Base-by-base conservation (phyloP, 2,888 invertebrate genomes). In the Keiferia lycopersicella region DNA sequence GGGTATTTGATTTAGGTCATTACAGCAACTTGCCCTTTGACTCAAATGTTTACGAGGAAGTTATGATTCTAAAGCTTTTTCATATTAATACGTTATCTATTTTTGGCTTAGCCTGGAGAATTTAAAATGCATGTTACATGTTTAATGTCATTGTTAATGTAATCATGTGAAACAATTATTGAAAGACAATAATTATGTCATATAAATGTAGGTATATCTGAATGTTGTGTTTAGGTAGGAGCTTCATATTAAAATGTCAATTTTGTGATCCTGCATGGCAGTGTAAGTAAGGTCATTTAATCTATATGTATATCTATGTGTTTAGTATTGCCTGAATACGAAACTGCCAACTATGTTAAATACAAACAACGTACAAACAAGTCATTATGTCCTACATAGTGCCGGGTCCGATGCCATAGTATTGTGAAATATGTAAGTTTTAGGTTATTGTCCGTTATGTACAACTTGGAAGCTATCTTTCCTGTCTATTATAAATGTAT, bases 91-190 rank as follows among this genome's bases (percentile, higher is more conserved):
- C 34, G 4, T 8, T 34, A 1, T 16, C 3, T 41, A n/a, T 4
- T 45, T 16, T 11, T 45, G 45, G 45, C 45, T 45, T 45, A 45
- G 45, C n/a, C n/a, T 41, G 16, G n/a, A 51, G 18, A 22, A 20
- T 11, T 51, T 22, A 22, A 51, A 22, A 51, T 51, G 51, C 11
- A 20, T 51, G 51, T 10, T 50, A 50, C 20, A 53, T 41, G 2
- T 14, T n/a, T 64, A 58, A 39, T n/a, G 16, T 34, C 50, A 64
- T 48, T 60, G 50, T 64, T 45, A n/a, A 56, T 58, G 61, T 61
- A 34, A 39, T 63, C 22, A 56, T 57, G 58, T 63, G 53, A 51
- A n/a, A 53, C 20, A 48, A 62, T 53, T 62, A 62, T 39, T 38
- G 18, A 38, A 51, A 20, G 62, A 62, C 62, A 62, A 62, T 62